phyloP scores from a whole-genome alignment of 2,888 invertebrate species.

The Blastobasis lacticolella region DNA sequence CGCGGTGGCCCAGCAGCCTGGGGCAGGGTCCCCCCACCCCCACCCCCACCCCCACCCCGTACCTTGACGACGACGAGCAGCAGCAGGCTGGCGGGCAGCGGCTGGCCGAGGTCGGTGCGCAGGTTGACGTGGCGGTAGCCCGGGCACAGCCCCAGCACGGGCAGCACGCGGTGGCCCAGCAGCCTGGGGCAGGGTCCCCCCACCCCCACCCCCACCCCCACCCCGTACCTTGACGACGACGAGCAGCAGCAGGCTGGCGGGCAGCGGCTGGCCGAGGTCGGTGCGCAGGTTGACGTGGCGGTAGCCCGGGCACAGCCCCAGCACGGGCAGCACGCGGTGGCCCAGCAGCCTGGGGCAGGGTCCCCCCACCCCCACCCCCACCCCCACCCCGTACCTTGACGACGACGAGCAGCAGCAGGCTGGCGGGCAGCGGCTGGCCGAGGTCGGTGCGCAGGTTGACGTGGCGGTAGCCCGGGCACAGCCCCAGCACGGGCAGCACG shows the following conservation, averaged over 20 bases:
- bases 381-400: conserved; percentile 74
- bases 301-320: conserved; percentile 93
- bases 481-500: conserved; percentile 90
- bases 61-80: conserved; percentile 89
- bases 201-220: no score
- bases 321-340: conserved; percentile 93
- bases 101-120: conserved; percentile 92
- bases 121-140: conserved; percentile 94
- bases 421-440: conserved; percentile 90
- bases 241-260: conserved; percentile 90
- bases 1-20: conserved; percentile 93
- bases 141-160: conserved; percentile 91
- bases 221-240: conserved; percentile 82
- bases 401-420: conserved; percentile 89
- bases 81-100: conserved; percentile 89
- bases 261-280: conserved; percentile 91
- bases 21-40: no score
- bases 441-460: conserved; percentile 92
- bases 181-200: conserved; percentile 54
- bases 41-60: not conserved
- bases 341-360: conserved; percentile 81
- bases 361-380: no score
- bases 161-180: conserved; percentile 94
- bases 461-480: conserved; percentile 95
- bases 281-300: conserved; percentile 92